Conservation (phyloP, 2,888 invertebrate genomes). For the Yponomeuta evonymella region DNA sequence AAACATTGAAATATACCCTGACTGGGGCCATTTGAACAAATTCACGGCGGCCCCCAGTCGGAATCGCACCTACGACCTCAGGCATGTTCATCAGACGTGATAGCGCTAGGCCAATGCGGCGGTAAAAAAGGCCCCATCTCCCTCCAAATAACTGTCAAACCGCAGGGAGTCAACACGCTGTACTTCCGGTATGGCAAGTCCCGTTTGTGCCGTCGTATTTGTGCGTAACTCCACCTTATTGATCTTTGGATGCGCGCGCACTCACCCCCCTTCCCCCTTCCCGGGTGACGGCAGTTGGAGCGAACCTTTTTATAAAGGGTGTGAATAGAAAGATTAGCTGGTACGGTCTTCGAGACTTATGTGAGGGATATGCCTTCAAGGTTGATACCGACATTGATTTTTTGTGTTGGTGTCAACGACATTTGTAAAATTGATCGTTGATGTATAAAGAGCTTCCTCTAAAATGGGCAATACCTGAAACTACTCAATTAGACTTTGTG, state of each 20-base stretch:
- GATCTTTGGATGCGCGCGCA: slow-evolving; percentile 73
- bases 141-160: background rate
- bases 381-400: background rate
- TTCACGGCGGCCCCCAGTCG: too few relatives aligned
- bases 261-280: slow-evolving; percentile 30
- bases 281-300: slow-evolving; percentile 50
- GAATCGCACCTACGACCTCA: too few relatives aligned
- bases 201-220: slow-evolving; percentile 34
- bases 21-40: too few relatives aligned
- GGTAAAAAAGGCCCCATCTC: too few relatives aligned
- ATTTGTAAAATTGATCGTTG: too few relatives aligned
- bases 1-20: too few relatives aligned
- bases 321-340: slow-evolving; percentile 14
- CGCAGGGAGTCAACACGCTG: background rate
- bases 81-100: too few relatives aligned
- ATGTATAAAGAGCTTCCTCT: too few relatives aligned
- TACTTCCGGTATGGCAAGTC: background rate
- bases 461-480: too few relatives aligned
- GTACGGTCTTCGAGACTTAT: background rate
- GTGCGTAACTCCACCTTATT: slow-evolving; percentile 70
- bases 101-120: too few relatives aligned
- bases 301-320: slow-evolving; percentile 60
- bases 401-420: background rate
- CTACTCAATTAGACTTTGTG: too few relatives aligned
- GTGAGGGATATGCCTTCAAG: background rate